phyloP scores from a whole-genome alignment of 37 sponge, comb jelly and placozoan genomes.

The Aplysina aerophoba region DNA sequence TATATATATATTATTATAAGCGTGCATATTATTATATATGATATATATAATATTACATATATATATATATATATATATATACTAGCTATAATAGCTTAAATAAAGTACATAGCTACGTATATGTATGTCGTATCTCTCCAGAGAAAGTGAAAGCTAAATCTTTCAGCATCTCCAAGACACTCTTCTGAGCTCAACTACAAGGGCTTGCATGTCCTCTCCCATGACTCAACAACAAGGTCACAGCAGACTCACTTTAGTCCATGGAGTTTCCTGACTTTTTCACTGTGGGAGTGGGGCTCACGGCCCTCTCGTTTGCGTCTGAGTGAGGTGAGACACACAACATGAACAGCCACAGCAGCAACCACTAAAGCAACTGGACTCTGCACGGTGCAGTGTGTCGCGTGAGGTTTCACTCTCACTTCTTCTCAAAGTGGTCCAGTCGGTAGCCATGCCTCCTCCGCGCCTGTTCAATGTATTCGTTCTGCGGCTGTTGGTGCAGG shows the following conservation, averaged over 20 bases:
- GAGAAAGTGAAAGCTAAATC: background rate
- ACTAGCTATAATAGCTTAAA: too few relatives aligned
- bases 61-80: too few relatives aligned
- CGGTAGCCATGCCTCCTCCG: conserved; percentile 92
- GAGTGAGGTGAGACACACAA: background rate
- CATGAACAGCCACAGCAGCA: background rate
- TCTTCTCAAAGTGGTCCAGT: conserved; percentile 90
- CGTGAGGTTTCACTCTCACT: conserved; percentile 49
- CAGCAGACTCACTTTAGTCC: conserved; percentile 90
- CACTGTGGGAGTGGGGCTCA: conserved; percentile 76
- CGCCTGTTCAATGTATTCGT: conserved; percentile 95
- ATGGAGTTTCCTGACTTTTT: conserved; percentile 87
- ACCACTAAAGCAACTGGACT: background rate
- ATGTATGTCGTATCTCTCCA: too few relatives aligned
- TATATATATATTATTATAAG: too few relatives aligned
- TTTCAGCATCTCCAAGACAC: background rate
- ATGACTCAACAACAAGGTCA: too few relatives aligned
- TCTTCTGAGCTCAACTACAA: background rate
- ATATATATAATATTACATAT: too few relatives aligned
- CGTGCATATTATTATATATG: too few relatives aligned
- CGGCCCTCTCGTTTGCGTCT: conserved; percentile 94
- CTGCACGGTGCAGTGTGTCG: background rate
- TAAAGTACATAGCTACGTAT: too few relatives aligned
- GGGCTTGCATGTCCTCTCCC: too few relatives aligned
- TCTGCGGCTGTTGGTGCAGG: conserved; percentile 83